phyloP scores from a whole-genome alignment of 2,888 invertebrate species.

The Oegoconia quadripuncta region DNA sequence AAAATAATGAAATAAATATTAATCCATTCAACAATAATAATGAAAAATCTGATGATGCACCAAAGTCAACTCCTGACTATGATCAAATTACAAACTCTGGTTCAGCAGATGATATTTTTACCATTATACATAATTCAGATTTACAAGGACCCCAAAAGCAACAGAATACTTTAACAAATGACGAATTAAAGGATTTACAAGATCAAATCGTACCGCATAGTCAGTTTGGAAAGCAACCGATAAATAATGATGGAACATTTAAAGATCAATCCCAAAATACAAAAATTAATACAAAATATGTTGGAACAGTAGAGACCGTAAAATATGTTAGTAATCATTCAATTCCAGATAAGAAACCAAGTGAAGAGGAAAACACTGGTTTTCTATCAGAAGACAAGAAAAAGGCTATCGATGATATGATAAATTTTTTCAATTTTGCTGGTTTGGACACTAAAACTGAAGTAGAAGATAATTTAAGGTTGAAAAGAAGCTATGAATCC shows the following conservation, averaged over 20 bases:
- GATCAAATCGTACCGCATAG: conserved; percentile 59
- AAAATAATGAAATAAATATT: conserved; percentile 31
- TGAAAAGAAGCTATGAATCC: conserved; percentile 48
- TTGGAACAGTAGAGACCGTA: conserved; percentile 28
- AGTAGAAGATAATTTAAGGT: conserved; percentile 28
- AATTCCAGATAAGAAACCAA: conserved; percentile 18
- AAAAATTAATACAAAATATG: conserved; percentile 27
- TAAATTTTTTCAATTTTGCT: conserved; percentile 60
- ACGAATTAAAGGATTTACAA: conserved; percentile 54
- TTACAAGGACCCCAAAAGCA: conserved; percentile 41
- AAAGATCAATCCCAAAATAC: conserved; percentile 13
- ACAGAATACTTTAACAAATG: conserved; percentile 45
- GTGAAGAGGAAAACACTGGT: conserved; percentile 16
- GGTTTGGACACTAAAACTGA: conserved; percentile 34
- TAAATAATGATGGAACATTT: conserved; percentile 13
- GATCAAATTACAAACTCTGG: conserved; percentile 43
- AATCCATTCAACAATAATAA: conserved; percentile 17
- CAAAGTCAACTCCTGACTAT: conserved; percentile 25
- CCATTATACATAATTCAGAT: conserved; percentile 45
- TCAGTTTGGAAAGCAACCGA: conserved; percentile 21
- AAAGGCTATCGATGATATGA: conserved; percentile 63
- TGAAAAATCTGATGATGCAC: conserved; percentile 14
- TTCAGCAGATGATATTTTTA: conserved; percentile 50
- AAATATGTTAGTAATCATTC: conserved; percentile 29
- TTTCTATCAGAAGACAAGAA: conserved; percentile 53